A percentile compares a stretch with the other conserved stretches of the same genome.
phyloP scores from a whole-genome alignment of 2,888 invertebrate species.

The Ypsolopha scabrella region DNA sequence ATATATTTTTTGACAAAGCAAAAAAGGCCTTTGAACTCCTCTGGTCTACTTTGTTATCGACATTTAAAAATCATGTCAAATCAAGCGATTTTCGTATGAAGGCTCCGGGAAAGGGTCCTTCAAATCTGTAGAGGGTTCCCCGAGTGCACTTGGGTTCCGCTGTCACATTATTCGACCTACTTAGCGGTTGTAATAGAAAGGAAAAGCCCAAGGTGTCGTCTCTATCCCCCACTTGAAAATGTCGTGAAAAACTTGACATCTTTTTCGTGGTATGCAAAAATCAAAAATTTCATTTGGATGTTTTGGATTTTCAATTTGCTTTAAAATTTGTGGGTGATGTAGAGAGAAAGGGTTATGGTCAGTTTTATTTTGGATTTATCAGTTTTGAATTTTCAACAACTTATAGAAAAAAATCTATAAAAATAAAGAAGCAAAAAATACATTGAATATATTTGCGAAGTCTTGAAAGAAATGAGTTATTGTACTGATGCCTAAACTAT shows the following conservation, averaged over 20 bases:
- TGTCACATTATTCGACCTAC: slow-evolving; percentile 67
- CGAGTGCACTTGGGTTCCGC: slow-evolving; percentile 48
- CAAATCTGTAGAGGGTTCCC: slow-evolving; percentile 33
- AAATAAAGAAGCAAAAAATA: too few relatives aligned
- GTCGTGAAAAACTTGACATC: slow-evolving; percentile 21
- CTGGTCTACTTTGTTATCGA: slow-evolving; percentile 36
- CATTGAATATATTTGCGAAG: too few relatives aligned
- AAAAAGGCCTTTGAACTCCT: neutral
- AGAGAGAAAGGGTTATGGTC: too few relatives aligned
- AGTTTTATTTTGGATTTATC: too few relatives aligned
- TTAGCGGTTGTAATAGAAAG: slow-evolving; percentile 42
- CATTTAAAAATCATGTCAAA: slow-evolving; percentile 68
- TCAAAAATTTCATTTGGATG: neutral
- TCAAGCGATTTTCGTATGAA: slow-evolving; percentile 62
- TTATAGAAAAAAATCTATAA: too few relatives aligned
- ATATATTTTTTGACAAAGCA: neutral
- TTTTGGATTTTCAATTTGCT: neutral
- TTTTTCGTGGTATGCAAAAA: neutral
- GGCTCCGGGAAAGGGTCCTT: slow-evolving; percentile 42
- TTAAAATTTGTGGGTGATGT: too few relatives aligned
- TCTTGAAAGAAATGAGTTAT: too few relatives aligned
- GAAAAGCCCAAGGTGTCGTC: slow-evolving; percentile 45
- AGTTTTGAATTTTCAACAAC: too few relatives aligned
- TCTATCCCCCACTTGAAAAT: slow-evolving; percentile 33
- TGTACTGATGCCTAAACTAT: too few relatives aligned